phyloP scores from a whole-genome alignment of 2,797 vertebrate species.

The Sebastes itinus region DNA sequence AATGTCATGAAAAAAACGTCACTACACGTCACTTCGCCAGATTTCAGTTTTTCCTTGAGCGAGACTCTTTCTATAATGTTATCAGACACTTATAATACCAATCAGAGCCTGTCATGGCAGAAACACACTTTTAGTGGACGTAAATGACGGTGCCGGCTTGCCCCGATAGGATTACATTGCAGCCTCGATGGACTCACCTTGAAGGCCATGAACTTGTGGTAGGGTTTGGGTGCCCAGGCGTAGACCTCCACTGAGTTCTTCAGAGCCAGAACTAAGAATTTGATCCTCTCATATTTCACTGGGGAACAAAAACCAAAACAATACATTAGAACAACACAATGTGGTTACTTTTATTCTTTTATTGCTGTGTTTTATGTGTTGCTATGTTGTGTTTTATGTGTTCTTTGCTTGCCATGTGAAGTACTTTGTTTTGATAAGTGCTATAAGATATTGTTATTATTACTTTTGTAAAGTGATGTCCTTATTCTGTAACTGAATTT shows the following conservation, averaged over 20 bases:
- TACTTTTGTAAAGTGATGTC: background rate
- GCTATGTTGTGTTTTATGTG: background rate
- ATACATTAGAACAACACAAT: background rate
- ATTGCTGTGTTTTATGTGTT: background rate
- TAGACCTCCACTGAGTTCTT: constrained; percentile 94
- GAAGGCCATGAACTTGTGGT: constrained; percentile 97
- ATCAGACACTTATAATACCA: no score
- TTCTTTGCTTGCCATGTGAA: background rate
- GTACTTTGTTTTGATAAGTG: background rate
- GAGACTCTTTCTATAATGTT: no score
- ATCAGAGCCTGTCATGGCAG: no score
- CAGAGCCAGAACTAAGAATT: constrained; percentile 92
- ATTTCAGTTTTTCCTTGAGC: no score
- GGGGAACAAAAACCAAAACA: constrained; percentile 5
- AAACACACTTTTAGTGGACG: no score
- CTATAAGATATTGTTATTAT: background rate
- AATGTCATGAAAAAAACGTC: no score
- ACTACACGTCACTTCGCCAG: no score
- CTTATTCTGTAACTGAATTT: background rate
- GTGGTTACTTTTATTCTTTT: no score
- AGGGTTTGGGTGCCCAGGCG: constrained; percentile 94
- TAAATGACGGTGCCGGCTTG: no score
- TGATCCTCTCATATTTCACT: constrained; percentile 94
- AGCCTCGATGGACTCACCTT: constrained; percentile 75
- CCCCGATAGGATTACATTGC: no score